Percentiles rank a stretch among this genome's conserved stretches.
phyloP scores from a whole-genome alignment of 1,140 invertebrate species.

The Cydia pomonella region DNA sequence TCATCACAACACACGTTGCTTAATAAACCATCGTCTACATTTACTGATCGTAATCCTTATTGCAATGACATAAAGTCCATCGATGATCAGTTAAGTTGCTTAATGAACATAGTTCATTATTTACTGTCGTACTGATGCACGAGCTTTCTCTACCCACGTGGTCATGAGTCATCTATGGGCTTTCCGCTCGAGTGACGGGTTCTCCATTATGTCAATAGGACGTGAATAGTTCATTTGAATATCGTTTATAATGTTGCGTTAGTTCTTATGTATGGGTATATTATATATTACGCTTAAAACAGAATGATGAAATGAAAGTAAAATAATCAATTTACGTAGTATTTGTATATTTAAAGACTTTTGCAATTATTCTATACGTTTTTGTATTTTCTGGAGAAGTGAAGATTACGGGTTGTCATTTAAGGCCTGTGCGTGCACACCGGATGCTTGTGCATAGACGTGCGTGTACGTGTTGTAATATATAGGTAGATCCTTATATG shows the following conservation, averaged over 20 bases:
- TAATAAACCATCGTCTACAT: background rate
- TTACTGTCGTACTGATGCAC: background rate
- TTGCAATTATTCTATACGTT: too few species aligned
- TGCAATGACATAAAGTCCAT: too few species aligned
- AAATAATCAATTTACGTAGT: too few species aligned
- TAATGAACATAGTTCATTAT: background rate
- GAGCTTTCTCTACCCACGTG: slow-evolving; percentile 18
- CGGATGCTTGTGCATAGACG: too few species aligned
- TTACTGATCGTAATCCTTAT: too few species aligned
- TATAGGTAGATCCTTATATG: too few species aligned
- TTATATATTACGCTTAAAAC: background rate
- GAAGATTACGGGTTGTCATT: too few species aligned
- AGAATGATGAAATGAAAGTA: background rate
- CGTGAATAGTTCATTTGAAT: slow-evolving; percentile 16
- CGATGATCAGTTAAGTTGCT: background rate
- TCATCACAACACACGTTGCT: background rate
- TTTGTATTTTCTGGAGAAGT: too few species aligned
- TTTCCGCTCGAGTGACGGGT: background rate
- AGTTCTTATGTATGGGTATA: background rate
- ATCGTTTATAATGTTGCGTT: background rate
- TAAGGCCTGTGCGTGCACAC: too few species aligned
- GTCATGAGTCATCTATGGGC: slow-evolving; percentile 5
- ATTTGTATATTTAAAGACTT: too few species aligned
- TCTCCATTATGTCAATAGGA: background rate
- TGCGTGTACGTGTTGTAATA: too few species aligned